These are phyloP conservation scores for Meles meles DNA, from an alignment of 2,113 vertebrate species.

Conservation along the genomic window DNA sequence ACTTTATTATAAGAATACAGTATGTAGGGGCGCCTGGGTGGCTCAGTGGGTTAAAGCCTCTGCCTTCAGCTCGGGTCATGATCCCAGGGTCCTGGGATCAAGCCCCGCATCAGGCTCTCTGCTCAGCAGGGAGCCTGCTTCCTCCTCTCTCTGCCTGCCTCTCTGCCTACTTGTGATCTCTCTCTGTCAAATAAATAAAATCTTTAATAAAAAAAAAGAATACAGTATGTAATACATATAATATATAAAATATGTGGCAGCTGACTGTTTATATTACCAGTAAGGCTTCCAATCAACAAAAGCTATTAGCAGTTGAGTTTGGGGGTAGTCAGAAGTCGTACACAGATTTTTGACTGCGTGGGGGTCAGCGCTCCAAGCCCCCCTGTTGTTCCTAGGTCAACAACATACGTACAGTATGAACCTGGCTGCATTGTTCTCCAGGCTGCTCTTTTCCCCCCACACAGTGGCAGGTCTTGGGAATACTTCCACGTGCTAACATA, in stretches of 20 bases:
- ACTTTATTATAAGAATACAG: neutral
- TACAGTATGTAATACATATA: neutral
- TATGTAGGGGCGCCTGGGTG: too few species aligned
- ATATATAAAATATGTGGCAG: neutral
- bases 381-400: neutral
- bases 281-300: neutral
- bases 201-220: too few species aligned
- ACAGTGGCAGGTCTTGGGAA: neutral
- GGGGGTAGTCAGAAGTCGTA: neutral
- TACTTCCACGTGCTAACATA: neutral
- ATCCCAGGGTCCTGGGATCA: too few species aligned
- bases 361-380: neutral
- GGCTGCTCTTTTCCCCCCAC: neutral
- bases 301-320: neutral
- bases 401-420: fast-evolving
- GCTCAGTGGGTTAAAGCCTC: too few species aligned
- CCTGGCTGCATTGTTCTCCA: fast-evolving
- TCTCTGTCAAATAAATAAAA: too few species aligned
- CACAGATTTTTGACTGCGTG: neutral
- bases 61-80: too few species aligned
- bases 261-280: neutral
- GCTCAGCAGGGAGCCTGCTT: too few species aligned
- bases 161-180: too few species aligned
- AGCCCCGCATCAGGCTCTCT: too few species aligned
- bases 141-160: too few species aligned